Base-by-base conservation (phyloP, 2,113 vertebrate species). In the Alosa alosa region DNA sequence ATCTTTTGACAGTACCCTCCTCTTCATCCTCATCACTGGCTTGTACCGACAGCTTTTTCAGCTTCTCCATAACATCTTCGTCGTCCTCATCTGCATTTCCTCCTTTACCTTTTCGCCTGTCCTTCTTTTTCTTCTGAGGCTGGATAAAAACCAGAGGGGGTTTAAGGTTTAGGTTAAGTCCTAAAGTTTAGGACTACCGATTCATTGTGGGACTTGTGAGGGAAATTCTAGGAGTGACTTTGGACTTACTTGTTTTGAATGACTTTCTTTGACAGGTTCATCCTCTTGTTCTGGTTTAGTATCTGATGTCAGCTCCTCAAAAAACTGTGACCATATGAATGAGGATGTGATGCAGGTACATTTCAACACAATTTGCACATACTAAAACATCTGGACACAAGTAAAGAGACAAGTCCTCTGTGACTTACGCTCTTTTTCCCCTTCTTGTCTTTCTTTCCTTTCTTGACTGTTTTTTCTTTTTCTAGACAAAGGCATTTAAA, bases 361-460 rank as follows among this genome's bases (percentile, higher is more conserved):
- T 78, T 11, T 36, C 15, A 11, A 78, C 72, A 78, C 36, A 4
- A 17, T 13, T 17, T 39, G 11, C 6, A 64, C 20, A 25, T n/a
- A 8, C n/a, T 8, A 64, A 8, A n/a, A 64, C 5, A n/a, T 64
- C 22, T 64, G 22, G 5, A 64, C 1, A 64, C 3, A 78, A 17
- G 18, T 41, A 36, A 36, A 10, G 25, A 11, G 3, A 78, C 10
- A 78, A 31, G 11, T 39, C 31, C 2, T 22, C 31, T 15, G 11
- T 3, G 15, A 60, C 96, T 97, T 91, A 98, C 97, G 85, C 95
- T 97, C 90, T 97, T 98, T 90, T 97, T 98, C 22, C 91, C 96
- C 86, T 95, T 97, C 91, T 96, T 97, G 88, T 97, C 97, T 89
- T 96, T 97, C 90, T 95, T 97, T 9, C 96, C 96, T 87, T 96